Percentiles rank a stretch among this genome's conserved stretches.
Evolutionary conservation across 2,113 vertebrate genomes (phyloP).

Genomic region (Ibidorhyncha struthersii): DNA sequence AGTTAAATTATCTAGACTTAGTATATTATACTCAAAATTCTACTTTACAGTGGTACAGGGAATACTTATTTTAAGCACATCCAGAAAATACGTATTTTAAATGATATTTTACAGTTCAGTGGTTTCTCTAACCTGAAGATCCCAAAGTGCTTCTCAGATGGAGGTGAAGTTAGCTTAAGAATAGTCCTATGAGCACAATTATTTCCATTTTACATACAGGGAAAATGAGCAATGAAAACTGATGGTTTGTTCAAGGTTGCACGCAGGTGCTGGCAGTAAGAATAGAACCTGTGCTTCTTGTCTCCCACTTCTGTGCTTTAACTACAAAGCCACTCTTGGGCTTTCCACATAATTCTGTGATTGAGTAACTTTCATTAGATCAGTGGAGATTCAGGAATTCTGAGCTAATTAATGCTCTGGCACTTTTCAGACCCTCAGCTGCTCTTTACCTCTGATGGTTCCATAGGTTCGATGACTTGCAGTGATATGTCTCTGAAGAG

Average conservation of each 20-base stretch:
- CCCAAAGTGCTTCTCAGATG: slow-evolving; percentile 32
- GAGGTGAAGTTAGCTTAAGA: slow-evolving; percentile 43
- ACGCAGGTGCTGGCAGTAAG: background rate
- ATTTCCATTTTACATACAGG: slow-evolving; percentile 33
- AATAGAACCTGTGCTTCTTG: slow-evolving; percentile 4
- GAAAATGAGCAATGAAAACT: slow-evolving; percentile 40
- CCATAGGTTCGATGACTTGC: background rate
- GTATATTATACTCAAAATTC: background rate
- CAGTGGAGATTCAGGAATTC: slow-evolving; percentile 33
- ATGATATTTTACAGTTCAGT: slow-evolving; percentile 57
- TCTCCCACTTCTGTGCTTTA: slow-evolving; percentile 1
- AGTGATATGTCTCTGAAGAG: slow-evolving; percentile 35
- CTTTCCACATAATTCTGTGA: background rate
- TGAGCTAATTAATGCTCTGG: slow-evolving; percentile 55
- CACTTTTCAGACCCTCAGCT: slow-evolving; percentile 32
- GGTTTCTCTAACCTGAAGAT: slow-evolving; percentile 47
- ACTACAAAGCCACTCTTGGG: background rate
- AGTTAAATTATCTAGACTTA: slow-evolving; percentile 24
- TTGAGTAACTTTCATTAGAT: slow-evolving; percentile 36
- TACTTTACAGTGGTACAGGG: background rate
- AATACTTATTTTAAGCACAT: slow-evolving; percentile 49
- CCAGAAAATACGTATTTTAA: slow-evolving; percentile 51
- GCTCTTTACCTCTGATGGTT: slow-evolving; percentile 22
- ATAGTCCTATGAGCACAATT: slow-evolving; percentile 42
- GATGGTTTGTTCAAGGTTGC: slow-evolving; percentile 24